A percentile compares a stretch with the other conserved stretches of the same genome.
Evolutionary conservation across 2,113 vertebrate species (phyloP).

Genomic region (Montifringilla adamsi): DNA sequence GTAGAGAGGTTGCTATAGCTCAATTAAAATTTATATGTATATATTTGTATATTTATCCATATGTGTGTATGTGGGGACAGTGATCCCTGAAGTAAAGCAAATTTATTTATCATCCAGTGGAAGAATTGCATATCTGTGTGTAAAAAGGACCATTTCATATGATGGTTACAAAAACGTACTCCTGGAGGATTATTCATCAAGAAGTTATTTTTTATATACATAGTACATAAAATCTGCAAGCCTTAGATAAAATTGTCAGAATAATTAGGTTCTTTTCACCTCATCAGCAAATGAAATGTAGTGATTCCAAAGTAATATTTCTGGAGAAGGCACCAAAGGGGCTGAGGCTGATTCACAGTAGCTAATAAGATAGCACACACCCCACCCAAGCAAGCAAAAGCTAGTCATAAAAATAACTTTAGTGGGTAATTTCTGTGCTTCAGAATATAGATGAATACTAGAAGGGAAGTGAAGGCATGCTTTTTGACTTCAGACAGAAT

Average conservation of each 20-base stretch:
- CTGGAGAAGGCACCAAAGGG: constrained; percentile 15
- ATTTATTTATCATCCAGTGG: constrained; percentile 12
- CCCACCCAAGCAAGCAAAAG: neutral
- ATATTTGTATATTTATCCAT: neutral
- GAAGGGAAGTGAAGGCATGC: neutral
- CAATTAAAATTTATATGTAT: neutral
- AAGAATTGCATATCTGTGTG: constrained; percentile 1
- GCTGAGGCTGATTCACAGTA: neutral
- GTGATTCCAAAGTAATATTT: constrained; percentile 51
- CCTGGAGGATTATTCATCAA: constrained; percentile 38
- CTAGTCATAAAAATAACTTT: neutral
- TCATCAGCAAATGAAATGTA: constrained; percentile 47
- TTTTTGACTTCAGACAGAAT: neutral
- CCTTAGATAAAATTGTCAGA: constrained; percentile 68
- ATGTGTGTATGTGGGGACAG: neutral
- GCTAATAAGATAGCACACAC: neutral
- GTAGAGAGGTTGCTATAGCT: neutral
- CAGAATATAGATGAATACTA: neutral
- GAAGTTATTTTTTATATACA: constrained; percentile 49
- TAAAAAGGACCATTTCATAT: constrained; percentile 32
- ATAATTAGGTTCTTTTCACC: constrained; percentile 61
- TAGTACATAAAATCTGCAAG: constrained; percentile 56
- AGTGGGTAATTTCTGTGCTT: constrained; percentile 20
- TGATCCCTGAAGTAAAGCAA: neutral
- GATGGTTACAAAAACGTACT: constrained; percentile 49